Conservation (phyloP, 2,797 vertebrate species). For the Myiothlypis chrysogaster region DNA sequence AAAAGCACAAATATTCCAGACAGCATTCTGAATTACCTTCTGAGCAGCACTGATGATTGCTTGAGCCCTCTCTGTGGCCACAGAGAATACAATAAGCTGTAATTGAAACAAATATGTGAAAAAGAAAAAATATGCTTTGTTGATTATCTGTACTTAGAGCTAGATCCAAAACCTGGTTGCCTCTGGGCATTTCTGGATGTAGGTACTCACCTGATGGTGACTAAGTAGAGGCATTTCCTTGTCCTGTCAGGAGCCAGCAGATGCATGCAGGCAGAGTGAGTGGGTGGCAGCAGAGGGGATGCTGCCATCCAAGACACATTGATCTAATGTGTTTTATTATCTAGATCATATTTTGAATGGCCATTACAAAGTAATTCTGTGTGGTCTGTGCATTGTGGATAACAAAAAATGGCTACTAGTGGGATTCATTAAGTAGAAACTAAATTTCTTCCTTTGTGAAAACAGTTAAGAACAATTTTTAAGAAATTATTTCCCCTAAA, state of each 20-base stretch:
- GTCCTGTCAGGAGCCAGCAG: not conserved
- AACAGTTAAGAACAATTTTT: not conserved
- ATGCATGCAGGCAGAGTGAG: not conserved
- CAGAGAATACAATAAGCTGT: constrained; percentile 6
- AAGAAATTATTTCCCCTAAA: not conserved
- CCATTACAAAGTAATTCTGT: constrained; percentile 9
- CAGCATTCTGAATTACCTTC: constrained; percentile 23
- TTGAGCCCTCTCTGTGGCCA: not conserved
- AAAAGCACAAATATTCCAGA: constrained; percentile 41
- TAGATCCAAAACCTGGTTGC: not conserved
- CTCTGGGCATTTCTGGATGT: not conserved
- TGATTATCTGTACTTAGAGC: not conserved
- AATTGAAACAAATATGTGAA: constrained; percentile 45
- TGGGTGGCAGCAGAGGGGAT: not conserved
- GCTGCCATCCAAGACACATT: not conserved
- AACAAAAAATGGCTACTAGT: not conserved
- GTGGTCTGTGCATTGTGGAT: not conserved
- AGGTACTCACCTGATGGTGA: not conserved
- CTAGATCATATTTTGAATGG: constrained; percentile 8
- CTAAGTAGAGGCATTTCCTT: not conserved
- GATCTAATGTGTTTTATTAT: not conserved
- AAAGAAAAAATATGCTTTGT: not conserved
- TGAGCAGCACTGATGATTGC: not conserved
- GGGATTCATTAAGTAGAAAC: not conserved
- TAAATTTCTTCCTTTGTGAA: not conserved